Percentiles rank a stretch among this genome's conserved stretches.
phyloP scores from a whole-genome alignment of 2,888 invertebrate genomes.

The Platypus cylindrus region DNA sequence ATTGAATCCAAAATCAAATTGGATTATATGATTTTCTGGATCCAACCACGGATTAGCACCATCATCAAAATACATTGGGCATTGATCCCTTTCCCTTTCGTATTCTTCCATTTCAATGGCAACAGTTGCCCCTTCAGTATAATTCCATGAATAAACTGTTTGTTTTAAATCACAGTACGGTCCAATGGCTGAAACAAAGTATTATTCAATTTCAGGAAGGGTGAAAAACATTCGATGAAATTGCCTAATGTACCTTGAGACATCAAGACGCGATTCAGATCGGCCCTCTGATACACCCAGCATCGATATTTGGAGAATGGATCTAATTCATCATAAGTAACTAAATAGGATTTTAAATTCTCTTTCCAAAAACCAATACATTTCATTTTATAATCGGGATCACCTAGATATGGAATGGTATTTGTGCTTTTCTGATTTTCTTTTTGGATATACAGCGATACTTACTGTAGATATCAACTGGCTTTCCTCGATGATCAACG shows the following conservation, averaged over 20 bases:
- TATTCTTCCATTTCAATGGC: constrained; percentile 83
- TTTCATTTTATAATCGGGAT: constrained; percentile 91
- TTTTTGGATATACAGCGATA: constrained; percentile 5
- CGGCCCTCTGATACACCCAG: constrained; percentile 95
- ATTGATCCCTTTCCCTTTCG: constrained; percentile 86
- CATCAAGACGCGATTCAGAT: constrained; percentile 75
- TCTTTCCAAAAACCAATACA: constrained; percentile 98
- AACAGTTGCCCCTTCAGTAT: constrained; percentile 86
- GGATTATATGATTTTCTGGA: constrained; percentile 57
- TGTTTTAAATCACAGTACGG: constrained; percentile 84
- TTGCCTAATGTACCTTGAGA: constrained; percentile 41
- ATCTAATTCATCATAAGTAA: constrained; percentile 93
- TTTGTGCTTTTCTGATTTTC: not conserved
- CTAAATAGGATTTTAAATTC: constrained; percentile 88
- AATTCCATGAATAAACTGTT: constrained; percentile 78
- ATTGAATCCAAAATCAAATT: constrained; percentile 47
- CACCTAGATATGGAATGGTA: constrained; percentile 39
- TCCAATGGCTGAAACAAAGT: constrained; percentile 61
- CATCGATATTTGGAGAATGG: constrained; percentile 92
- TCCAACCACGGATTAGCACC: constrained; percentile 75
- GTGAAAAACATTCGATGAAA: not conserved
- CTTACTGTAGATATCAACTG: constrained; percentile 84
- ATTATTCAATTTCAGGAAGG: too few relatives aligned
- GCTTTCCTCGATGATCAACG: constrained; percentile 90
- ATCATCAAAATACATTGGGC: constrained; percentile 95